Conservation (phyloP, 1,140 invertebrate genomes). For the Portunus trituberculatus region DNA sequence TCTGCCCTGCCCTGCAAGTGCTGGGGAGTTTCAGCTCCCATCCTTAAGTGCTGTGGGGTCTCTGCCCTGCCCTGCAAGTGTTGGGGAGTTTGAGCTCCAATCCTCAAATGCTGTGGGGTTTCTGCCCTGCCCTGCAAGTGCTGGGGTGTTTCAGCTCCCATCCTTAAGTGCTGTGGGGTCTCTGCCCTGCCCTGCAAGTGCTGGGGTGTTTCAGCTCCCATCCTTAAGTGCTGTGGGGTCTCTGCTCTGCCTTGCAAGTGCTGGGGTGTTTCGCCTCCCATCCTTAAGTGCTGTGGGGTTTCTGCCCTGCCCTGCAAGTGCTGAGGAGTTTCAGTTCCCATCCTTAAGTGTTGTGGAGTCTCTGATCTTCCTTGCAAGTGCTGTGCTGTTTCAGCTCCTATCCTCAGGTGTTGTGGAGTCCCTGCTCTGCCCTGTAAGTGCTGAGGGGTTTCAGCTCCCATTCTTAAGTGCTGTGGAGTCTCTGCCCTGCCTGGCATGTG, state of each 20-base stretch:
- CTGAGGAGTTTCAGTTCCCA: conserved; percentile 49
- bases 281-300: conserved; percentile 50
- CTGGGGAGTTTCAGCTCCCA: conserved; percentile 54
- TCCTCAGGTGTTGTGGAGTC: conserved; percentile 13
- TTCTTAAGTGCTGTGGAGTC: conserved; percentile 29
- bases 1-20: conserved; percentile 39
- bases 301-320: conserved; percentile 43
- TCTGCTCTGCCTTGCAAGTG: conserved; percentile 53
- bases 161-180: conserved; percentile 63
- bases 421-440: conserved; percentile 20
- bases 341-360: conserved; percentile 51
- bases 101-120: conserved; percentile 48
- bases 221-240: conserved; percentile 54
- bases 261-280: conserved; percentile 57
- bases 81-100: conserved; percentile 57
- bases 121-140: conserved; percentile 26
- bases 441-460: conserved; percentile 43
- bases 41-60: conserved; percentile 59
- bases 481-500: conserved; percentile 40
- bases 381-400: conserved; percentile 15
- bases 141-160: conserved; percentile 48
- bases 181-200: conserved; percentile 54
- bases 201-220: conserved; percentile 61
- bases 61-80: conserved; percentile 49
- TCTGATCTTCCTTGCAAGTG: conserved; percentile 44